phyloP scores from a whole-genome alignment of 30 jellyfish, hydroid and myxozoan genomes.

The Chironex yamaguchii region DNA sequence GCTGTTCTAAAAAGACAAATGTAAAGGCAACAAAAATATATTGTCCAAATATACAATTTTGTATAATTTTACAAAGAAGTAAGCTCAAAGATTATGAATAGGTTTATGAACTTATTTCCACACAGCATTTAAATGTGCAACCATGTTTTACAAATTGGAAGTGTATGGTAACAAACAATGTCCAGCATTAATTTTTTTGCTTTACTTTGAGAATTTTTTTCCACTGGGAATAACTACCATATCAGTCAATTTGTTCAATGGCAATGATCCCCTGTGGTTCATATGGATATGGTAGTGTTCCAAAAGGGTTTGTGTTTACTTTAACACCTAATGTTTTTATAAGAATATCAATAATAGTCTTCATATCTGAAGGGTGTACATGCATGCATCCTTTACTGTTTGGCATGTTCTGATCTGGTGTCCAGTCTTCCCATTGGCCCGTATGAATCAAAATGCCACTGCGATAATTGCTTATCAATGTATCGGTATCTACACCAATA shows the following conservation, averaged over 20 bases:
- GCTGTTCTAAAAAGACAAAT: no score
- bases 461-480: constrained; percentile 75
- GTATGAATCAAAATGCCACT: constrained; percentile 84
- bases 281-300: constrained; percentile 84
- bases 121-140: no score
- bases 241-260: constrained; percentile 77
- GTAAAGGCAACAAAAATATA: no score
- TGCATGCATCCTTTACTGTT: constrained; percentile 92
- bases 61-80: no score
- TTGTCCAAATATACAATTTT: no score
- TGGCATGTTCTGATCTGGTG: constrained; percentile 81
- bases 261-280: constrained; percentile 83
- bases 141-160: no score
- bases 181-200: no score
- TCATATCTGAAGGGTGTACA: constrained; percentile 80
- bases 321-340: constrained; percentile 54
- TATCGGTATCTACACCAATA: constrained; percentile 74
- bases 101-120: no score
- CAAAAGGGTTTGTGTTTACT: constrained; percentile 80
- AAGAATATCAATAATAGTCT: constrained; percentile 56
- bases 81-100: no score
- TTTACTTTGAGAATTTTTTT: no score
- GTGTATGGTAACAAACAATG: no score
- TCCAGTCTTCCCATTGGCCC: constrained; percentile 86
- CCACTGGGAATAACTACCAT: no score